Conservation (phyloP, 2,888 invertebrate species). For the Pardosa pseudoannulata region DNA sequence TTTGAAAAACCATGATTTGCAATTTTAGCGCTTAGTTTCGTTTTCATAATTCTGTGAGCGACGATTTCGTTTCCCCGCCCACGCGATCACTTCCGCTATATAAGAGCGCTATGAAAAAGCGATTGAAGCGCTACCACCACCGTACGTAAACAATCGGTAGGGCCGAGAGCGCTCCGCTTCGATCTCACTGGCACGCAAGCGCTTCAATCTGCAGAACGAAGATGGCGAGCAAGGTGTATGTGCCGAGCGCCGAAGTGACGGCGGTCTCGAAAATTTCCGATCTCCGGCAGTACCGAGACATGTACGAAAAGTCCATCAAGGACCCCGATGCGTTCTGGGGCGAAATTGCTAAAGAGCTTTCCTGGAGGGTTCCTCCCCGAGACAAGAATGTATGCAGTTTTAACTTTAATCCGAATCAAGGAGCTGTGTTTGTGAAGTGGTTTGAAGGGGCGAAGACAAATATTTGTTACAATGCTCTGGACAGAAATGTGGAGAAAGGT, state of each 20-base stretch:
- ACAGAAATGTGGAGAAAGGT: conserved; percentile 92
- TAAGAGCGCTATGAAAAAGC: neutral
- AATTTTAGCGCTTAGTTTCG: too few relatives aligned
- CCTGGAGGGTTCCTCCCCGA: conserved; percentile 86
- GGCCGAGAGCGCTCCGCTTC: neutral
- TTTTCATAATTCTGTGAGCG: too few relatives aligned
- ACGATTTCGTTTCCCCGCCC: too few relatives aligned
- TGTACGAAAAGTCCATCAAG: conserved; percentile 91
- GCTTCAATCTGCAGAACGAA: neutral
- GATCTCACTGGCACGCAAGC: neutral
- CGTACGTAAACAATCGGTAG: neutral
- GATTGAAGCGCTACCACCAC: neutral
- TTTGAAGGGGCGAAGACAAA: conserved; percentile 97
- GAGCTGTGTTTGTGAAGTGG: conserved; percentile 94
- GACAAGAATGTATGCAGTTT: conserved; percentile 87
- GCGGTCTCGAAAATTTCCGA: conserved; percentile 23
- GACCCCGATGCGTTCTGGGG: conserved; percentile 95
- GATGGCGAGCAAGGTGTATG: conserved; percentile 50
- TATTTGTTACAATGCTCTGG: conserved; percentile 95
- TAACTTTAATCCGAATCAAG: conserved; percentile 93
- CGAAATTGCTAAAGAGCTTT: conserved; percentile 91
- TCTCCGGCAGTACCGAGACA: conserved; percentile 86
- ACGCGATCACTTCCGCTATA: neutral
- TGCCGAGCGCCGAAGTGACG: conserved; percentile 41
- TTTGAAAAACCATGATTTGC: too few relatives aligned